These are phyloP conservation scores for Poecile atricapillus DNA, from an alignment of 2,113 vertebrate species.

Conservation along the genomic window DNA sequence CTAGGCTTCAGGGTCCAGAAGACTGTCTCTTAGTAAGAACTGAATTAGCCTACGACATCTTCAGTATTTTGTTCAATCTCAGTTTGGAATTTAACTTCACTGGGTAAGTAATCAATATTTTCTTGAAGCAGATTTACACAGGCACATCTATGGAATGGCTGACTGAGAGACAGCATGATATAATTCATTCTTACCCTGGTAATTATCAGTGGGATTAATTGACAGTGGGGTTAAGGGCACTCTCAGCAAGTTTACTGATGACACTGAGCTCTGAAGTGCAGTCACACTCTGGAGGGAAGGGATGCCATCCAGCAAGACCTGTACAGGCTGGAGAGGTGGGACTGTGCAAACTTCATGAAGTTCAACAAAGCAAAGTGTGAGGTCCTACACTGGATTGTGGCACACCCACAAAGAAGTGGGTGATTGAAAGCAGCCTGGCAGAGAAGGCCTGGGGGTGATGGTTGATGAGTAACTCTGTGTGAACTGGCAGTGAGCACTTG, in stretches of 20 bases:
- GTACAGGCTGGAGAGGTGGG: neutral
- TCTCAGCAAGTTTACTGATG: neutral
- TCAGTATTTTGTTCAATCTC: neutral
- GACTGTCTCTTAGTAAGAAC: neutral
- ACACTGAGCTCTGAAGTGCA: neutral
- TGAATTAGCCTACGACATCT: neutral
- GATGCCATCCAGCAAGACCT: too few species aligned
- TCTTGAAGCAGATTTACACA: neutral
- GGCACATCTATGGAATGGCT: neutral
- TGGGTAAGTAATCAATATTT: neutral
- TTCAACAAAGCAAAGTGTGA: neutral
- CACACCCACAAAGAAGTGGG: neutral
- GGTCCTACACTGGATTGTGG: neutral
- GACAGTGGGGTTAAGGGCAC: neutral
- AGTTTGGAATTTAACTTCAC: neutral
- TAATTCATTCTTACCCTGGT: neutral
- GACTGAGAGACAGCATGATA: neutral
- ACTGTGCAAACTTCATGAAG: neutral
- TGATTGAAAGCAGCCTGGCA: neutral
- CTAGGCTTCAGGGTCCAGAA: neutral
- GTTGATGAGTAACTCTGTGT: fast-evolving
- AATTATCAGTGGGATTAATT: neutral
- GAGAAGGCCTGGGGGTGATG: neutral
- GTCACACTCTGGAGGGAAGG: neutral
- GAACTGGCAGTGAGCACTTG: fast-evolving